A percentile compares a stretch with the other conserved stretches of the same genome.
These are phyloP conservation scores for Ischnura elegans DNA, from an alignment of 2,888 invertebrate genomes.

Conservation along the genomic window DNA sequence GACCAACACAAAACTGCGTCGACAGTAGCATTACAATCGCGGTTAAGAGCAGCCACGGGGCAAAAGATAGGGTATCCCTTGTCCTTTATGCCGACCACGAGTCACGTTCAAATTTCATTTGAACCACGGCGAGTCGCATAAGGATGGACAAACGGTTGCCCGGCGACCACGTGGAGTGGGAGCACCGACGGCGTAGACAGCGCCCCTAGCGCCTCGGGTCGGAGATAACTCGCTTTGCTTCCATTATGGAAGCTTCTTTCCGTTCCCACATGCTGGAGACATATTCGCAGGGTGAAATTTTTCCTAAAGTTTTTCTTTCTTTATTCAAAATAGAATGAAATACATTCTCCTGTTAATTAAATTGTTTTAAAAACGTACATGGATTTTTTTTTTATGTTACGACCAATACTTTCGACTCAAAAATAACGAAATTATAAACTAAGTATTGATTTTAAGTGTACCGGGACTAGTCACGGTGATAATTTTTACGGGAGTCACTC, in stretches of 20 bases:
- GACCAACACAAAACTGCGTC: not conserved
- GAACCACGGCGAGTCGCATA: not conserved
- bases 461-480: too few species aligned
- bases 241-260: not conserved
- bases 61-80: not conserved
- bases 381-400: too few species aligned
- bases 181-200: not conserved
- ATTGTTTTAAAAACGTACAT: too few species aligned
- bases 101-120: constrained; percentile 31
- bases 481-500: too few species aligned
- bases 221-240: not conserved
- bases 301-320: too few species aligned
- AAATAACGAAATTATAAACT: too few species aligned
- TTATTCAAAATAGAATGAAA: too few species aligned
- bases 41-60: not conserved
- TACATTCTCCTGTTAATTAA: too few species aligned
- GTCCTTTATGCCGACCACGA: not conserved
- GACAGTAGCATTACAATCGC: not conserved
- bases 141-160: not conserved
- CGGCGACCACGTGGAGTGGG: not conserved
- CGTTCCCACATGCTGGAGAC: too few species aligned
- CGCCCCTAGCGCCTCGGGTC: not conserved
- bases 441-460: too few species aligned
- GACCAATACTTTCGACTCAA: too few species aligned
- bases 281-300: too few species aligned